phyloP scores from a whole-genome alignment of 2,888 invertebrate genomes.

The Oithona nana region DNA sequence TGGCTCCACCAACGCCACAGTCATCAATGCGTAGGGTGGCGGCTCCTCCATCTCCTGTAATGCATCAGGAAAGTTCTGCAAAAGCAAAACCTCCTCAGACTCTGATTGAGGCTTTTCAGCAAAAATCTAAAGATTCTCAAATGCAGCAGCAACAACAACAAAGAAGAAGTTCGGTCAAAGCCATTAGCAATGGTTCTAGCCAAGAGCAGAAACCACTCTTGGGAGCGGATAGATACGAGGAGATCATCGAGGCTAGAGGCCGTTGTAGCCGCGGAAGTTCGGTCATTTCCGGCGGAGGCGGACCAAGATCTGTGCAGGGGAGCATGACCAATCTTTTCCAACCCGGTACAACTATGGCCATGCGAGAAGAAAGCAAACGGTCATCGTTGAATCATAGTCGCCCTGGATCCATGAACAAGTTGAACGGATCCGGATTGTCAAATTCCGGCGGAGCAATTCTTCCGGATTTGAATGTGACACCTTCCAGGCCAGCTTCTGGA shows the following conservation, averaged over 20 bases:
- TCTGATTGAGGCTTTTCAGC: too few relatives aligned
- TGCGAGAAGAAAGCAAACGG: background rate
- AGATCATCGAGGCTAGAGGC: background rate
- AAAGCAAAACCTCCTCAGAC: too few relatives aligned
- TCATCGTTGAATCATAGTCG: background rate
- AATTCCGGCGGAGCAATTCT: background rate
- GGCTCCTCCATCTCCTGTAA: too few relatives aligned
- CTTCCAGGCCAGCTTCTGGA: background rate
- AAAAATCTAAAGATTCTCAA: too few relatives aligned
- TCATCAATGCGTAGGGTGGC: too few relatives aligned
- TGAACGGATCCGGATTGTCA: background rate
- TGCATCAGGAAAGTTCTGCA: too few relatives aligned
- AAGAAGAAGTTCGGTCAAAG: too few relatives aligned
- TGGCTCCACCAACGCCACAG: background rate
- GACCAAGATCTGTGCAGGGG: background rate
- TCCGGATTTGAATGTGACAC: background rate
- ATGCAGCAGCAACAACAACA: too few relatives aligned
- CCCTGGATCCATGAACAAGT: background rate
- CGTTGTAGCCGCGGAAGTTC: background rate
- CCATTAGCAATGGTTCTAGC: too few relatives aligned
- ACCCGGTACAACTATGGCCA: background rate
- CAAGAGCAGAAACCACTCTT: background rate
- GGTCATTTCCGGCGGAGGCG: background rate
- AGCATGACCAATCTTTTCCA: background rate
- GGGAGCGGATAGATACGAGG: slow-evolving; percentile 5